Percentiles rank a stretch among this genome's conserved stretches.
phyloP scores from a whole-genome alignment of 2,797 vertebrate genomes.

The Oryzias sinensis region DNA sequence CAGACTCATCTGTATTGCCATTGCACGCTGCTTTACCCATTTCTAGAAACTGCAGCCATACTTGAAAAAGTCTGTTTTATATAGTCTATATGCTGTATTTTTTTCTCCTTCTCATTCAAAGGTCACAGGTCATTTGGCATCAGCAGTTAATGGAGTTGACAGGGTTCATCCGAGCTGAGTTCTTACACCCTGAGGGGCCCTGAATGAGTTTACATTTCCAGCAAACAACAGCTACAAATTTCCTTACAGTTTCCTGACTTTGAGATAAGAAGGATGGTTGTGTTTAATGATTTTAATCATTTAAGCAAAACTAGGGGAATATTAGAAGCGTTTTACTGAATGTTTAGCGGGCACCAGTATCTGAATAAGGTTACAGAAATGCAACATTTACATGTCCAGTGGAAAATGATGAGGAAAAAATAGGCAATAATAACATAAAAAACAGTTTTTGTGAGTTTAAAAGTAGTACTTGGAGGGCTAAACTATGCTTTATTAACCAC shows the following conservation, averaged over 20 bases:
- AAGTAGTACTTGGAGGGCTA: not conserved
- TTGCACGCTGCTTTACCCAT: slow-evolving; percentile 1
- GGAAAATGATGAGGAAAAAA: slow-evolving; percentile 35
- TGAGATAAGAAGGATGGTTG: slow-evolving; percentile 50
- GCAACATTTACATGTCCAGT: slow-evolving; percentile 7
- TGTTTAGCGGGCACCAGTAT: slow-evolving; percentile 1
- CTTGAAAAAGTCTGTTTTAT: slow-evolving; percentile 34
- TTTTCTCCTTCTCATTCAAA: slow-evolving; percentile 56
- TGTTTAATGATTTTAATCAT: slow-evolving; percentile 57
- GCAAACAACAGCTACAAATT: slow-evolving; percentile 54
- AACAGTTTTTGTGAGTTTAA: no score
- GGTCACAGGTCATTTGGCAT: slow-evolving; percentile 73
- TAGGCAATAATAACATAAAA: slow-evolving; percentile 5
- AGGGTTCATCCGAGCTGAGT: slow-evolving; percentile 65
- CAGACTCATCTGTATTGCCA: slow-evolving; percentile 9
- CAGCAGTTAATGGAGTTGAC: slow-evolving; percentile 77
- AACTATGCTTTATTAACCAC: not conserved
- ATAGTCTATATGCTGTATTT: slow-evolving; percentile 48
- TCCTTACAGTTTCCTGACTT: slow-evolving; percentile 48
- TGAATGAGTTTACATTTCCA: slow-evolving; percentile 39
- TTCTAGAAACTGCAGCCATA: slow-evolving; percentile 42
- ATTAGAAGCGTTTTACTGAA: slow-evolving; percentile 11
- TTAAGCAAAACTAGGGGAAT: slow-evolving; percentile 40
- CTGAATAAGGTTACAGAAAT: slow-evolving; percentile 30
- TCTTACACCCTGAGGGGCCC: slow-evolving; percentile 58